Evolutionary conservation across 92 coral and sea anemone genomes (phyloP).

Genomic region (Metridium senile): DNA sequence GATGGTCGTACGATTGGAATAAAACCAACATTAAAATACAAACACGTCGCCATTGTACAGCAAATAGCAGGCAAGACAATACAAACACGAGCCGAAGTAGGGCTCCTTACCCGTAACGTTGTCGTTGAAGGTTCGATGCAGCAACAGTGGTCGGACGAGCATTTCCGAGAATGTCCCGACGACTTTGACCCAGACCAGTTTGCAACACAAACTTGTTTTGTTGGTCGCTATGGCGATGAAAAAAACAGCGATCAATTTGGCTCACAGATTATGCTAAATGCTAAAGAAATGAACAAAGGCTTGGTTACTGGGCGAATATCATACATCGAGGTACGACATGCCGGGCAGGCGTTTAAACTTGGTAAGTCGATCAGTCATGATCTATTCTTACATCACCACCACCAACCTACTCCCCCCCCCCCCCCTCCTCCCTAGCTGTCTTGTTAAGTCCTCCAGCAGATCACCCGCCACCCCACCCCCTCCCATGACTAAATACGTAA

Average conservation of each 20-base stretch:
- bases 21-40: conserved; percentile 63
- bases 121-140: conserved; percentile 89
- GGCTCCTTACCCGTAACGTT: conserved; percentile 92
- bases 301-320: conserved; percentile 85
- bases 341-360: conserved; percentile 87
- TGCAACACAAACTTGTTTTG: conserved; percentile 84
- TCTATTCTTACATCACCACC: too few species aligned
- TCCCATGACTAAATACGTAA: too few species aligned
- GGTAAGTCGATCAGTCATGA: conserved; percentile 43
- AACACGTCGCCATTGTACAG: conserved; percentile 75
- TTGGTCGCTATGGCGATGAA: conserved; percentile 76
- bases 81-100: conserved; percentile 90
- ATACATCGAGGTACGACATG: conserved; percentile 79
- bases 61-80: conserved; percentile 62
- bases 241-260: conserved; percentile 81
- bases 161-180: conserved; percentile 62
- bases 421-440: too few species aligned
- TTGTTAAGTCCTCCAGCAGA: too few species aligned
- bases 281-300: conserved; percentile 68
- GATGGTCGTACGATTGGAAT: conserved; percentile 67
- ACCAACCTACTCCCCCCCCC: too few species aligned
- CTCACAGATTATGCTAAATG: conserved; percentile 87
- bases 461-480: too few species aligned
- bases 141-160: conserved; percentile 63
- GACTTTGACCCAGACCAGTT: conserved; percentile 88